Evolutionary conservation across 2,888 invertebrate genomes (phyloP), one percentile per base, ranked within the genome.

Genomic region (Caenorhabditis sp.): DNA sequence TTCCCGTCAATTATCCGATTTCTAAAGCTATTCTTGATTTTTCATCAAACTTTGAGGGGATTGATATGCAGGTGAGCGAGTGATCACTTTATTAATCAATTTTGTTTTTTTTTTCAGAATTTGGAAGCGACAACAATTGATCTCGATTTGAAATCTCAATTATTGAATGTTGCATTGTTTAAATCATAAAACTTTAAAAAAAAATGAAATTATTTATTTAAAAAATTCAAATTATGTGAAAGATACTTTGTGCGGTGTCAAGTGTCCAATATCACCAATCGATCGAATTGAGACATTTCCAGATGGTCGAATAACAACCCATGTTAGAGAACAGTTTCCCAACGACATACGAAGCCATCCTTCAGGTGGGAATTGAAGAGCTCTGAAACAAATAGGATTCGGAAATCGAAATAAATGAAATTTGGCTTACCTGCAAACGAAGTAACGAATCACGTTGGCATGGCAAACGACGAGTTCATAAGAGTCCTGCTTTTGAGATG

Each of bases 391-490:
- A 43, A 49, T 2, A 58, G 23, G 17, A 17, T 3, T 7, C 14
- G 10, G 56, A 56, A 10, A 21, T 56, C 5, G 2, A n/a, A 58
- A 60, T 14, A 26, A 58, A 20, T 21, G 4, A 61, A 87, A 31
- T 26, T n/a, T 57, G 53, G 57, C 7, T 38, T 21, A 93, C 93
- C 93, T 92, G 91, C 94, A 94, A n/a, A 94, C 92, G 87, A 94
- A 94, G 89, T 94, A 97, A 56, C 96, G 91, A 85, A 99, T 99
- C 25, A 99, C 97, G 89, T 99, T 99, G 3, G 94, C 97, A 89
- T 99, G 99, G 83, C 97, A 97, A 1, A 99, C 95, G 64, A 97
- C 90, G 53, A 99, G 62, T 43, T 96, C 95, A 88, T 93, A 94
- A 0, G 92, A 91, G 88, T 96, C 95, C 54, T 92, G 90, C 1